Base-by-base conservation (phyloP, 2,888 invertebrate species). In the Choreutis nemorana region DNA sequence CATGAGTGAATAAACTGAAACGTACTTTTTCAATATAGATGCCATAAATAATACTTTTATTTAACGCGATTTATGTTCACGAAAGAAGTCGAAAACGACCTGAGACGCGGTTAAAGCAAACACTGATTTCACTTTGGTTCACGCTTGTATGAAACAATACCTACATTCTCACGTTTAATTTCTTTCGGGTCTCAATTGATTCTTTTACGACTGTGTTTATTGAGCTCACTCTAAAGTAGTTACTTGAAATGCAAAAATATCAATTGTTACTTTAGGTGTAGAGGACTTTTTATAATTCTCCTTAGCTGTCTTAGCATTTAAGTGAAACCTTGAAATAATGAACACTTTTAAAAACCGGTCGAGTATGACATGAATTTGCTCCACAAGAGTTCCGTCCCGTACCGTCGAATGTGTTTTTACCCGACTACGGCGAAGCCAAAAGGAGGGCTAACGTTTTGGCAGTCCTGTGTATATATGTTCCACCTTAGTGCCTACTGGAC, bases 111-210 rank as follows among this genome's bases (percentile, higher is more conserved):
- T 73, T 70, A 71, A 66, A 60, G 60, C 66, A 59, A 63, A 65
- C 61, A 57, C 52, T 53, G 53, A 60, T 68, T 68, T 65, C 70
- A 55, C 60, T 72, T 72, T 73, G 66, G 64, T 75, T 67, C 62
- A 60, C 71, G 70, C 65, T 62, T 55, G 54, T 66, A 68, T 64
- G 70, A 65, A 77, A 78, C 78, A 77, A 78, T 77, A 73, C n/a
- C n/a, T n/a, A n/a, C 72, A 63, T 78, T 77, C 78, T 75, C 77
- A 75, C 77, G 72, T 78, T 75, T 75, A 75, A 77, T 78, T 77
- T 70, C 71, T 71, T 73, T 72, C 62, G 65, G 62, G 53, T 57
- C 58, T 64, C 72, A 72, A 77, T 75, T 68, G 73, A 66, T 71
- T 67, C 66, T 68, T 78, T 78, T 75, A 78, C 63, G 73, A 73